phyloP scores from a whole-genome alignment of 2,888 invertebrate species.

The Caenorhabditis doughertyi region DNA sequence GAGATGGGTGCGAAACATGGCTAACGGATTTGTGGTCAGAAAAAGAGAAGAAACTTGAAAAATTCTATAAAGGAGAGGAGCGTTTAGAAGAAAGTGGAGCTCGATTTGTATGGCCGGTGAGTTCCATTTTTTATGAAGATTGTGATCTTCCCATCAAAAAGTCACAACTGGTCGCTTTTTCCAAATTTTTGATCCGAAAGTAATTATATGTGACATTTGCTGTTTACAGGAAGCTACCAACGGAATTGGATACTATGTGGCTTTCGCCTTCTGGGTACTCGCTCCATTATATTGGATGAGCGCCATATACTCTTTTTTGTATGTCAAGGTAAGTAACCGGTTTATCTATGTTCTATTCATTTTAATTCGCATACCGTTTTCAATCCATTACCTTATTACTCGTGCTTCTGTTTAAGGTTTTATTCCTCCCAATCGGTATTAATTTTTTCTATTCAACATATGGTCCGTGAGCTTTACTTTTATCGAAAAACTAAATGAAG shows the following conservation, averaged over 20 bases:
- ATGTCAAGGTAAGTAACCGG: constrained; percentile 60
- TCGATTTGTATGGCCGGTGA: constrained; percentile 69
- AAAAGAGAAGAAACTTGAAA: constrained; percentile 83
- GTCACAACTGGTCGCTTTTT: neutral
- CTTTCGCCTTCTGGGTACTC: constrained; percentile 76
- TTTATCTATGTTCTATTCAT: neutral
- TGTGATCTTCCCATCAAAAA: neutral
- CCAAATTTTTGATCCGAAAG: neutral
- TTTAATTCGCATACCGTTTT: neutral
- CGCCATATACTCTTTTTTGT: constrained; percentile 50
- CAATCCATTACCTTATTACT: no score
- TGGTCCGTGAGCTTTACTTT: neutral
- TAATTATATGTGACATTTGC: constrained; percentile 3
- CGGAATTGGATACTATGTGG: constrained; percentile 70
- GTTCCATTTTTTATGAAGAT: neutral
- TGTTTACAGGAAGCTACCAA: constrained; percentile 63
- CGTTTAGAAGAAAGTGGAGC: constrained; percentile 64
- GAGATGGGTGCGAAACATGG: constrained; percentile 81
- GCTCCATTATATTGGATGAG: constrained; percentile 74
- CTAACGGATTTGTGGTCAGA: constrained; percentile 82
- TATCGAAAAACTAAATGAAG: no score
- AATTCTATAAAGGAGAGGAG: constrained; percentile 54
- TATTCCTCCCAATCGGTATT: no score
- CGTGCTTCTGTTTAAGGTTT: no score
- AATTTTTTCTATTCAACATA: neutral